These are phyloP conservation scores for Hipposideros armiger DNA, from an alignment of 2,113 vertebrate species.

Conservation along the genomic window DNA sequence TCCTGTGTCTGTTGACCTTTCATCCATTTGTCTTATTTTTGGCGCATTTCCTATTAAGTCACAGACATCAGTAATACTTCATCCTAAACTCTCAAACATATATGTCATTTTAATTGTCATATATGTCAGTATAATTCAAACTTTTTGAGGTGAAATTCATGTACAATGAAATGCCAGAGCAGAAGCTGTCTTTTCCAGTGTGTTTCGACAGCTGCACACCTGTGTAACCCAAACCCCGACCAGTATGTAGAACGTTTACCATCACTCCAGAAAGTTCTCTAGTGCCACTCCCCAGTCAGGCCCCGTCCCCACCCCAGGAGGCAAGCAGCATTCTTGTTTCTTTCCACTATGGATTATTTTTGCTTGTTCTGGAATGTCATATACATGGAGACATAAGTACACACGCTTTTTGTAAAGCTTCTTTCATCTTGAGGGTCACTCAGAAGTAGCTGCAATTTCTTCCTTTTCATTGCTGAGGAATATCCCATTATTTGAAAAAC, in stretches of 20 bases:
- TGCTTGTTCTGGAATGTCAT: neutral
- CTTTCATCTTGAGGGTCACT: neutral
- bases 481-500: fast-evolving
- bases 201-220: neutral
- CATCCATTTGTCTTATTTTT: neutral
- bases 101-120: neutral
- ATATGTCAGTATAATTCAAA: neutral
- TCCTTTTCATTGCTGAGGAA: neutral
- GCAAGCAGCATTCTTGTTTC: neutral
- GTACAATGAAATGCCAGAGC: neutral
- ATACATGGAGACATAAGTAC: neutral
- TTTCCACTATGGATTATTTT: neutral
- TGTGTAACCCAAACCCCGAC: too few relatives aligned
- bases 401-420: neutral
- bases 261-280: neutral
- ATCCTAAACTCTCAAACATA: neutral
- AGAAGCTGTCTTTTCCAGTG: neutral
- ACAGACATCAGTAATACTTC: neutral
- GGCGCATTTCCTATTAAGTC: neutral
- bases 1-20: neutral
- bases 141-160: neutral
- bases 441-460: neutral
- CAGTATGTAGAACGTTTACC: fast-evolving
- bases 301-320: neutral
- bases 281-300: neutral